A percentile compares a stretch with the other conserved stretches of the same genome.
phyloP scores from a whole-genome alignment of 1,140 invertebrate genomes.

The Ephestia elutella region DNA sequence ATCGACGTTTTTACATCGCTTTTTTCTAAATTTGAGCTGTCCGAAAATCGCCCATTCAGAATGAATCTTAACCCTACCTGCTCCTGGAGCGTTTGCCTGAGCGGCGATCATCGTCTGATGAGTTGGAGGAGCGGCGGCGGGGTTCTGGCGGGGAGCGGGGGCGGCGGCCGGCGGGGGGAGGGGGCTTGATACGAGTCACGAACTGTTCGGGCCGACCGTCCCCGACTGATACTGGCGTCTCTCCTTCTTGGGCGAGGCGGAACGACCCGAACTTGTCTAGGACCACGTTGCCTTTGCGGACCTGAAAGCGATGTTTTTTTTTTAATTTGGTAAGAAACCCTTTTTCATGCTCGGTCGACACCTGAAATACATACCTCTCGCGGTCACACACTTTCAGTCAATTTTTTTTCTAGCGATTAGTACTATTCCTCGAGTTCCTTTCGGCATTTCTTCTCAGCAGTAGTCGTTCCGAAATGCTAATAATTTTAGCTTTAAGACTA shows the following conservation, averaged over 20 bases:
- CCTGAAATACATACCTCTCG: too few species aligned
- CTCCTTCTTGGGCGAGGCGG: slow-evolving; percentile 73
- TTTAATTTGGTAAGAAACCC: not conserved
- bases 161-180: slow-evolving; percentile 46
- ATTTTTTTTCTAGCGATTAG: too few species aligned
- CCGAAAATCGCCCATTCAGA: too few species aligned
- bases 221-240: slow-evolving; percentile 63
- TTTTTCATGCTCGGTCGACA: too few species aligned
- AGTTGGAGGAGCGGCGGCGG: slow-evolving; percentile 63
- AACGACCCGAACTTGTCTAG: slow-evolving; percentile 81
- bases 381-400: too few species aligned
- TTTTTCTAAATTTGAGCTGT: too few species aligned
- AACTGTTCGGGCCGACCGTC: slow-evolving; percentile 72
- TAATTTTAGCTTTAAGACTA: too few species aligned
- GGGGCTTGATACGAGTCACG: slow-evolving; percentile 63
- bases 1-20: too few species aligned
- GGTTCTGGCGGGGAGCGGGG: slow-evolving; percentile 68
- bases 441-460: too few species aligned
- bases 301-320: slow-evolving; percentile 19
- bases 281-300: slow-evolving; percentile 72
- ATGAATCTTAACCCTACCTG: too few species aligned
- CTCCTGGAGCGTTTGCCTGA: slow-evolving; percentile 72
- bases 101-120: slow-evolving; percentile 56
- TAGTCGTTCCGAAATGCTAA: too few species aligned
- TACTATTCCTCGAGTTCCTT: too few species aligned